Evolutionary conservation across 1,140 invertebrate species (phyloP), one percentile per base, ranked within the genome.

Genomic region (Drosophila funebris): DNA sequence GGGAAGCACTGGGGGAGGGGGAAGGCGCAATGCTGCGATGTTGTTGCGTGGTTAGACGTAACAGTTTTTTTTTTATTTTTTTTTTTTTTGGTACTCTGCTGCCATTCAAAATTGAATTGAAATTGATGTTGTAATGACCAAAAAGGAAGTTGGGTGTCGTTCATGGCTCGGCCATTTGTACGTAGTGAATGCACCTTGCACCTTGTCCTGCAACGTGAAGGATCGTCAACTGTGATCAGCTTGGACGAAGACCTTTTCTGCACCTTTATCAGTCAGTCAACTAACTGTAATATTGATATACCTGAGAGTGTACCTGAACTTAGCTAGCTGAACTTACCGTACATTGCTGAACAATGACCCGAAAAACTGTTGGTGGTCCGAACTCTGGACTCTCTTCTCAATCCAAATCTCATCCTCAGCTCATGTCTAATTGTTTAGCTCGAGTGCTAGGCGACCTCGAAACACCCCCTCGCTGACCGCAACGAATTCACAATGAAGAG

Each of bases 41-140:
- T 13, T 29, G 14, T 52, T 52, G 48, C 48, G 48, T 52, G 48
- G 48, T 33, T 14, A 8, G 16, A 52, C 48, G 48, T 52, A 52
- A 52, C n/a, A 57, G n/a, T 13, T 6, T 20, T 18, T 13, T 29
- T 1, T 20, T 39, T 33, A 9, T 27, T 80, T 66, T 78, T 44
- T 27, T 13, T 31, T 2, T 22, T 33, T 13, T 13, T 9, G 44
- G 48, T 36, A 36, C 33, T 36, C 33, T n/a, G n/a, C n/a, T n/a
- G n/a, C n/a, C n/a, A 36, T 3, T 36, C 33, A 36, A 36, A 36
- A 36, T 6, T 27, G 4, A 27, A 27, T n/a, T 5, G 31, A 20
- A 18, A 13, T 3, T 57, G 62, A 76, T 84, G 73, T 48, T 68
- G 80, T 84, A 84, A 84, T 75, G 80, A 52, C 52, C 56, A 70